These are phyloP conservation scores for Ceyx cyanopectus DNA, from an alignment of 2,113 vertebrate species.

Conservation along the genomic window DNA sequence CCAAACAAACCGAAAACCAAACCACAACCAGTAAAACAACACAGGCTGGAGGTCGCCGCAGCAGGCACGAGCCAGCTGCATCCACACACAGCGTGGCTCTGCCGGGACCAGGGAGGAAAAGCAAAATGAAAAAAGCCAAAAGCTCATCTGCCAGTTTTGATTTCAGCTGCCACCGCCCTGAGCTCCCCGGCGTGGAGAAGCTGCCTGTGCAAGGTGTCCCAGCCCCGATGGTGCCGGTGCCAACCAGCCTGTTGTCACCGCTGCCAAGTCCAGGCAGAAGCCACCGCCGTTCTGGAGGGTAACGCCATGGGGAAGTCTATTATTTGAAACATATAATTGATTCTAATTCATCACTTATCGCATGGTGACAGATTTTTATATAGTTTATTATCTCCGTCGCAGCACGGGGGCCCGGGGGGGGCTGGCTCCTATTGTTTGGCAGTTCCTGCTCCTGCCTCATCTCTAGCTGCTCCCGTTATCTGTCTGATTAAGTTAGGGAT, in stretches of 20 bases:
- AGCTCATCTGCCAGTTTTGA: background rate
- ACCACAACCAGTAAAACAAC: accelerated
- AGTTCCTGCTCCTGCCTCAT: constrained; percentile 58
- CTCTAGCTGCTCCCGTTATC: constrained; percentile 65
- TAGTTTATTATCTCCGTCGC: constrained; percentile 78
- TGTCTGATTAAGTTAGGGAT: constrained; percentile 81
- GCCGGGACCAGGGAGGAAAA: background rate
- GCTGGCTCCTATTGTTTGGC: constrained; percentile 63
- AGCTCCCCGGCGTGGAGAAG: background rate
- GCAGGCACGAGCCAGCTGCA: background rate
- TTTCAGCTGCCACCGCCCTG: background rate
- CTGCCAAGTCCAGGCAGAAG: constrained; percentile 48
- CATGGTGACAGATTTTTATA: constrained; percentile 79
- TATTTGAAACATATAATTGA: constrained; percentile 84
- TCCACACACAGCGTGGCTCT: accelerated
- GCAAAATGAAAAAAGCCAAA: background rate
- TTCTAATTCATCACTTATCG: constrained; percentile 84
- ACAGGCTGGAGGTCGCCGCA: accelerated
- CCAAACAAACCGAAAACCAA: background rate
- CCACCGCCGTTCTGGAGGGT: constrained; percentile 39
- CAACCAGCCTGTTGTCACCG: background rate
- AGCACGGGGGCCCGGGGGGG: constrained; percentile 62
- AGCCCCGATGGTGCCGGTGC: background rate
- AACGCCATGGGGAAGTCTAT: constrained; percentile 64
- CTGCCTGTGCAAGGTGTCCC: background rate